phyloP scores from a whole-genome alignment of 2,888 invertebrate genomes.

The Plutella xylostella region DNA sequence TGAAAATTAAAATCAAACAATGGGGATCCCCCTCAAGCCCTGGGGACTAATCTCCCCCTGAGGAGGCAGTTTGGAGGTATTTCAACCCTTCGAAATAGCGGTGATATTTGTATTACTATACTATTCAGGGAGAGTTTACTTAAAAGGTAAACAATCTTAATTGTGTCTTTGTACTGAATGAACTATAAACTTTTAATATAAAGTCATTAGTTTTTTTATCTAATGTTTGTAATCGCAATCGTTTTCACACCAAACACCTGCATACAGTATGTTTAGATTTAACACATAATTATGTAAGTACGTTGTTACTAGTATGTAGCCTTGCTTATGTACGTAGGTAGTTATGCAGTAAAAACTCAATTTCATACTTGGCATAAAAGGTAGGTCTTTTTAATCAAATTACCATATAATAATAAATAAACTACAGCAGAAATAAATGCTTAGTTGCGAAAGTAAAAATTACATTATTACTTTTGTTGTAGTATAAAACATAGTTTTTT shows the following conservation, averaged over 20 bases:
- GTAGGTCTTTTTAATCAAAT: too few relatives aligned
- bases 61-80: neutral
- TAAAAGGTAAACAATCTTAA: neutral
- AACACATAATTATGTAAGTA: neutral
- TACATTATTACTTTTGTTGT: too few relatives aligned
- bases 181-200: neutral
- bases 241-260: neutral
- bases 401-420: too few relatives aligned
- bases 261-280: neutral
- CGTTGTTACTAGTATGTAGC: neutral
- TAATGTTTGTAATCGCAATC: neutral
- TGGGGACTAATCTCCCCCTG: neutral
- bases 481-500: too few relatives aligned
- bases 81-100: neutral
- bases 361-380: too few relatives aligned
- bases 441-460: too few relatives aligned
- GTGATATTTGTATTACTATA: neutral
- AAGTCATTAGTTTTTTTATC: neutral
- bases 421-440: too few relatives aligned
- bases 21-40: too few relatives aligned
- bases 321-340: neutral
- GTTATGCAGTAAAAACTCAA: neutral
- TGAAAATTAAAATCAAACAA: conserved; percentile 25
- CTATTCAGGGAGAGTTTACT: neutral
- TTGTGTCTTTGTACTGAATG: neutral